phyloP scores from a whole-genome alignment of 2,888 invertebrate genomes.

The Folsomia candida region DNA sequence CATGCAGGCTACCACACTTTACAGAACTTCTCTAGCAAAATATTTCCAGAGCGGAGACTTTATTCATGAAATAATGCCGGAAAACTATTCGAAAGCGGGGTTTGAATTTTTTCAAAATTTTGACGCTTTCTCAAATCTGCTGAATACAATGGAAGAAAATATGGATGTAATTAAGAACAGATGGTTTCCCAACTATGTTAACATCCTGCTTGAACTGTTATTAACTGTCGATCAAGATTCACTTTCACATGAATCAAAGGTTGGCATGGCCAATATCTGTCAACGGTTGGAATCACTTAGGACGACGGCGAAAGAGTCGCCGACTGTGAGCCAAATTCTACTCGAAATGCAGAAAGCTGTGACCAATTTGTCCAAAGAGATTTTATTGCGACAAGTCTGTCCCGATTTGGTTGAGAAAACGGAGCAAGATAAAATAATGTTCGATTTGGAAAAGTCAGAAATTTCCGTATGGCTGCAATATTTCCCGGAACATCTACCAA shows the following conservation, averaged over 20 bases:
- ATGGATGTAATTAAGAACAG: not conserved
- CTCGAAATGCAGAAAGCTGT: not conserved
- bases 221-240: no score
- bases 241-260: no score
- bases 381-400: no score
- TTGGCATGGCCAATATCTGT: no score
- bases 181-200: not conserved
- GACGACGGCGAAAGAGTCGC: no score
- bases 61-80: not conserved
- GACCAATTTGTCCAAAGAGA: not conserved
- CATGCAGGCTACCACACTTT: not conserved
- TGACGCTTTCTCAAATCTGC: not conserved
- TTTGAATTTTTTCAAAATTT: not conserved
- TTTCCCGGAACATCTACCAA: not conserved
- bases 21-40: not conserved
- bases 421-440: no score
- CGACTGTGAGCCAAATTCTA: no score
- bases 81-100: no score
- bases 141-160: not conserved
- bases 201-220: no score
- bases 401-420: no score
- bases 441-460: conserved; percentile 2
- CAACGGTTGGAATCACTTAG: not conserved
- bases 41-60: not conserved
- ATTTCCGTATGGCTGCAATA: not conserved